Base-by-base conservation (phyloP, 1,140 invertebrate species). In the Diabrotica undecimpunctata region DNA sequence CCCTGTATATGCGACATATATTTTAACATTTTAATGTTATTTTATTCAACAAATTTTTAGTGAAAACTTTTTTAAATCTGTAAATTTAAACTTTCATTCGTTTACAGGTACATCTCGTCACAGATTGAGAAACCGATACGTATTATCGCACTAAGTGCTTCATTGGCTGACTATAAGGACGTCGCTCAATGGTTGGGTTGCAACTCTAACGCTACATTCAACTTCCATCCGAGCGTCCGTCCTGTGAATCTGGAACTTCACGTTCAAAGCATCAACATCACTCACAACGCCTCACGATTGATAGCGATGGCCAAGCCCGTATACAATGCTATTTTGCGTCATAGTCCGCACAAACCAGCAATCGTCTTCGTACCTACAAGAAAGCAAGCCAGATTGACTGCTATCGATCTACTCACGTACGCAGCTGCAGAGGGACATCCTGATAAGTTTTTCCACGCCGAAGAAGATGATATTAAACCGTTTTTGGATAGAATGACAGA, bases 301-400 rank as follows among this genome's bases (percentile, higher is more conserved):
- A 89, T 97, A 3, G 94, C 97, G 0, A 99, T 99, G 98, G 91
- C 93, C 0, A 98, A 98, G 78, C 97, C 97, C 0, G 90, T 95
- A 0, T 99, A 98, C 79, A 96, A 97, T 77, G 89, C 94, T 0
- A 93, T 99, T n/a, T 70, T 92, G 2, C 87, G 93, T 52, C 87
- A 97, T 74, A 94, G 94, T 59, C 87, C 90, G 0, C 87, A 90
- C 68, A 94, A 94, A 75, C 96, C 98, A 0, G 93, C 90, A 0
- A 90, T 98, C 53, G 88, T 99, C n/a, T 99, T 99, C 81, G 97
- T 99, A 0, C 96, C 97, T 5, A 94, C 93, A 2, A 82, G 97
- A 0, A 94, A 96, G 70, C 95, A 98, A 79, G 93, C 96, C 0
- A 84, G 95, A 61, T 82, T 98, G 5, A 95, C 95, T 0, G 97